Evolutionary conservation across 2,888 invertebrate genomes (phyloP).

Genomic region (Abscondita cerata): DNA sequence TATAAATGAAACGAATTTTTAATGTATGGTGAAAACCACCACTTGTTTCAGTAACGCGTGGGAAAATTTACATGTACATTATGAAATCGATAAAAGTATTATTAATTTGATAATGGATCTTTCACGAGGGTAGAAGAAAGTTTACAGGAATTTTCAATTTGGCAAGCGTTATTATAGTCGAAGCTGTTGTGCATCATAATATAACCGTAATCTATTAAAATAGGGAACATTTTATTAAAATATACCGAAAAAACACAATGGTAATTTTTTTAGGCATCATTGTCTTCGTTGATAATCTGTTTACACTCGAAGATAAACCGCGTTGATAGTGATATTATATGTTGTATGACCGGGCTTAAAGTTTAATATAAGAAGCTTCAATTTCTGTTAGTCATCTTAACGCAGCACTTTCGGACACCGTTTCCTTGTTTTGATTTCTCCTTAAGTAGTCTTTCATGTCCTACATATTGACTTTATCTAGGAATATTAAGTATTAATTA

Average conservation of each 20-base stretch:
- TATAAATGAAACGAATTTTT: neutral
- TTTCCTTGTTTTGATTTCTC: constrained; percentile 32
- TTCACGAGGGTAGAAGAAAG: constrained; percentile 50
- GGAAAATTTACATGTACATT: constrained; percentile 37
- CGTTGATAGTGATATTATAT: neutral
- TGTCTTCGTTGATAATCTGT: too few species aligned
- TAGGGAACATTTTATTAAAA: constrained; percentile 34
- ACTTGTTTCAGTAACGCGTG: constrained; percentile 15
- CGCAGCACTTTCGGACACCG: constrained; percentile 23
- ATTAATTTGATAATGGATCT: constrained; percentile 56
- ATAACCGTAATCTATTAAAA: constrained; percentile 40
- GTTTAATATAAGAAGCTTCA: constrained; percentile 15
- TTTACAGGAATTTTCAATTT: constrained; percentile 56
- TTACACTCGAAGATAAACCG: neutral
- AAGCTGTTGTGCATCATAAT: constrained; percentile 47
- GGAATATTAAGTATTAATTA: too few species aligned
- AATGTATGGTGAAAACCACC: neutral
- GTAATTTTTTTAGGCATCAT: too few species aligned
- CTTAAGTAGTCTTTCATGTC: constrained; percentile 31
- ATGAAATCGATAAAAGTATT: constrained; percentile 46
- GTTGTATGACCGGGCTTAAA: constrained; percentile 19
- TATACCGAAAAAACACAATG: constrained; percentile 14
- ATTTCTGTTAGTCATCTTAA: constrained; percentile 36
- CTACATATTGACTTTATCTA: constrained; percentile 10
- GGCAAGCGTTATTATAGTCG: constrained; percentile 45